Percentiles rank a stretch among this genome's conserved stretches.
Conservation (phyloP, 2,113 vertebrate genomes). For the Ornithorhynchus anatinus region DNA sequence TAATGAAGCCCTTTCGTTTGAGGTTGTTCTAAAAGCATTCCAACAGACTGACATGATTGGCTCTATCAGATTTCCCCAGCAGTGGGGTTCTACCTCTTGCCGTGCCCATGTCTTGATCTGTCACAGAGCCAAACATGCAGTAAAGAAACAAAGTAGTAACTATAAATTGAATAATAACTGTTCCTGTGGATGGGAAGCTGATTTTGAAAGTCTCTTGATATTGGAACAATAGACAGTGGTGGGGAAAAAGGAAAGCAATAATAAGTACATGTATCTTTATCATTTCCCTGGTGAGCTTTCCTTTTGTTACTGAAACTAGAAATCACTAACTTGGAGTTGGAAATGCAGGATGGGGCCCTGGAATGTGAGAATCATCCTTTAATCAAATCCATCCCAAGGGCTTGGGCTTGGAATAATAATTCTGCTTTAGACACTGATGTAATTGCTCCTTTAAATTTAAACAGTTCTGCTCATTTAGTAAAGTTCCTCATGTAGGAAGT, state of each 20-base stretch:
- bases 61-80: not conserved
- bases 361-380: no score
- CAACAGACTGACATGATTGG: not conserved
- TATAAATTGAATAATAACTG: no score
- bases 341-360: no score
- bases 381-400: no score
- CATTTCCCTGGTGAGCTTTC: no score
- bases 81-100: not conserved
- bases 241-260: no score
- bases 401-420: not conserved
- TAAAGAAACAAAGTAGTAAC: not conserved
- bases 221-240: no score
- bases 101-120: not conserved
- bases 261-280: no score
- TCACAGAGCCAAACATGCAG: not conserved
- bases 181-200: no score
- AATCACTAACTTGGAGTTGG: no score
- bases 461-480: not conserved
- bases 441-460: not conserved
- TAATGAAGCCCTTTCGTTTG: not conserved
- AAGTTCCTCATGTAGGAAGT: not conserved
- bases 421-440: constrained; percentile 15
- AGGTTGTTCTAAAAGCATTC: not conserved
- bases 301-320: no score
- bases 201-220: no score